These are phyloP conservation scores for Pseudochirops corinnae DNA, from an alignment of 2,797 vertebrate genomes.

Conservation along the genomic window DNA sequence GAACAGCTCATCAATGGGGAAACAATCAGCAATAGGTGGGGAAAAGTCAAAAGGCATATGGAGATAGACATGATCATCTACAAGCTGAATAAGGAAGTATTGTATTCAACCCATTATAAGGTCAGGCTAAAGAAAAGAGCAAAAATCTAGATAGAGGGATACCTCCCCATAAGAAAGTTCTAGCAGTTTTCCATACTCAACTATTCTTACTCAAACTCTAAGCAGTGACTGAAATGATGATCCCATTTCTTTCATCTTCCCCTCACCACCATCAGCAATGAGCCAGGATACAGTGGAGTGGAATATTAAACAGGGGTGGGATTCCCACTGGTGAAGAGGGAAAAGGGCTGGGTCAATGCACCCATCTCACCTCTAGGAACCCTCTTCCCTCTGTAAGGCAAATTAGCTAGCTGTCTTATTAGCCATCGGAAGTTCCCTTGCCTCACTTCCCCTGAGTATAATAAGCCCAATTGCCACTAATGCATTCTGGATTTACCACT, in stretches of 20 bases:
- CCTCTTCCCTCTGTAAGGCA: constrained; percentile 8
- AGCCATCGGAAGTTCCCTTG: constrained; percentile 66
- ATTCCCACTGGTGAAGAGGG: constrained; percentile 24
- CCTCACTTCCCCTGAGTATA: constrained; percentile 32
- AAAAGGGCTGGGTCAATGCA: not conserved
- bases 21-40: not conserved
- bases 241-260: not conserved
- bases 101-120: not conserved
- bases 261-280: not conserved
- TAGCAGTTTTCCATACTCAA: not conserved
- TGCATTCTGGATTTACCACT: constrained; percentile 60
- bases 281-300: not conserved
- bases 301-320: not conserved
- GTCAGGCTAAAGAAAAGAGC: not conserved
- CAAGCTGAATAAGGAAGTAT: not conserved
- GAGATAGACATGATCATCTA: not conserved
- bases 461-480: constrained; percentile 65
- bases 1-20: not conserved
- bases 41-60: not conserved
- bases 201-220: not conserved
- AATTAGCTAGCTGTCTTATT: constrained; percentile 69
- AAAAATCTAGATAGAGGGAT: not conserved
- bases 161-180: not conserved
- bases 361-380: not conserved
- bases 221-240: not conserved